phyloP scores from a whole-genome alignment of 2,888 invertebrate genomes.

The Dioctria rufipes region DNA sequence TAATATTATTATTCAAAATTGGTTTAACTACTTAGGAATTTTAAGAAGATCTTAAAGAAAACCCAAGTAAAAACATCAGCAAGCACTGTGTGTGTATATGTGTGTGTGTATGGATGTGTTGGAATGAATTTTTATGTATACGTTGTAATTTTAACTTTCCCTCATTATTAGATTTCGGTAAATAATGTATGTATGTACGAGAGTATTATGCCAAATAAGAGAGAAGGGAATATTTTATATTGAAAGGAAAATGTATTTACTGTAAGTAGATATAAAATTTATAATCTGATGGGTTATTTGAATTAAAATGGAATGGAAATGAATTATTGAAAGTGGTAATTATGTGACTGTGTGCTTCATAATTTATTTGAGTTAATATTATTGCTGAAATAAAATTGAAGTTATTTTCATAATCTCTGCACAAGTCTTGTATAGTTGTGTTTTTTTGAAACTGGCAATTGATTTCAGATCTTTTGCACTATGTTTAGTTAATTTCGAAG shows the following conservation, averaged over 20 bases:
- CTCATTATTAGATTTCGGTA: neutral
- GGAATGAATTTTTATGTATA: conserved; percentile 23
- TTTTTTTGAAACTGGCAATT: too few relatives aligned
- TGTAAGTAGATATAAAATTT: neutral
- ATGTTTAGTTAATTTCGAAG: too few relatives aligned
- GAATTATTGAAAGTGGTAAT: too few relatives aligned
- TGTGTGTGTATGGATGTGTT: neutral
- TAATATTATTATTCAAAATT: conserved; percentile 43
- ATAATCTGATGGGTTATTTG: neutral
- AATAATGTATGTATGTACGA: neutral
- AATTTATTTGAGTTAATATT: too few relatives aligned
- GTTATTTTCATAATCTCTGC: too few relatives aligned
- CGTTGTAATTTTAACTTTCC: conserved; percentile 21
- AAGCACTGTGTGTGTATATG: too few relatives aligned
- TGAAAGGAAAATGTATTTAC: neutral
- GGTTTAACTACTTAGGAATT: conserved; percentile 36
- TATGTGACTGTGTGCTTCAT: too few relatives aligned
- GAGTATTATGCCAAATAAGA: neutral
- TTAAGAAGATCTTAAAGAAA: conserved; percentile 12
- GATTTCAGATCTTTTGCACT: too few relatives aligned
- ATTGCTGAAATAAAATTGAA: too few relatives aligned
- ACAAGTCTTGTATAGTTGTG: too few relatives aligned
- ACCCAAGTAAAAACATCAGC: neutral
- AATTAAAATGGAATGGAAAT: too few relatives aligned
- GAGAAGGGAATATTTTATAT: neutral